These are phyloP conservation scores for Fregata magnificens DNA, from an alignment of 2,113 vertebrate species.

Conservation along the genomic window DNA sequence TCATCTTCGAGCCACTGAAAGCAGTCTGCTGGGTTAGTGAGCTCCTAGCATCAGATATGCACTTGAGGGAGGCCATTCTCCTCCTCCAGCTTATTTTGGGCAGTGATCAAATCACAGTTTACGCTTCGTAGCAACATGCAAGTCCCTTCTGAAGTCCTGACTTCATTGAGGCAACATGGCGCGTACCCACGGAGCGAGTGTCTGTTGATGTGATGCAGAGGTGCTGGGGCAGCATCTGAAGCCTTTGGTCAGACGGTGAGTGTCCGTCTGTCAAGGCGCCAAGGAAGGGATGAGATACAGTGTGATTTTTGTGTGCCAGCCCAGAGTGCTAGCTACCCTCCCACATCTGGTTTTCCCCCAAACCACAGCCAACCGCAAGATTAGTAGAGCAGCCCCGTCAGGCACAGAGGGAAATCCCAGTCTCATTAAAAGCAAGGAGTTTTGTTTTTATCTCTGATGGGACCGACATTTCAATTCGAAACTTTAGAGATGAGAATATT, in stretches of 20 bases:
- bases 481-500: background rate
- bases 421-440: background rate
- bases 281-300: background rate
- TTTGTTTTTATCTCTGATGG: background rate
- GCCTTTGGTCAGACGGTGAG: background rate
- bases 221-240: background rate
- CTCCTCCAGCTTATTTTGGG: background rate
- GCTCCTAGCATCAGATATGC: rapidly evolving
- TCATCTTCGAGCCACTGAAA: background rate
- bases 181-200: rapidly evolving
- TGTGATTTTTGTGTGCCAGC: background rate
- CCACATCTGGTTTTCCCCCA: background rate
- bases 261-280: background rate
- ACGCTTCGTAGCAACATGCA: background rate
- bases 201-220: rapidly evolving
- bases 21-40: background rate
- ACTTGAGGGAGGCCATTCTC: background rate
- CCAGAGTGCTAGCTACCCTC: background rate
- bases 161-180: background rate
- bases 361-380: background rate
- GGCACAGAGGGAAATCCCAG: background rate
- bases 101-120: background rate
- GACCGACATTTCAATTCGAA: background rate
- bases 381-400: background rate
- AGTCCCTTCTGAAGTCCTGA: background rate